Base-by-base conservation (phyloP, 2,888 invertebrate genomes). In the Cacoxenus indagator region DNA sequence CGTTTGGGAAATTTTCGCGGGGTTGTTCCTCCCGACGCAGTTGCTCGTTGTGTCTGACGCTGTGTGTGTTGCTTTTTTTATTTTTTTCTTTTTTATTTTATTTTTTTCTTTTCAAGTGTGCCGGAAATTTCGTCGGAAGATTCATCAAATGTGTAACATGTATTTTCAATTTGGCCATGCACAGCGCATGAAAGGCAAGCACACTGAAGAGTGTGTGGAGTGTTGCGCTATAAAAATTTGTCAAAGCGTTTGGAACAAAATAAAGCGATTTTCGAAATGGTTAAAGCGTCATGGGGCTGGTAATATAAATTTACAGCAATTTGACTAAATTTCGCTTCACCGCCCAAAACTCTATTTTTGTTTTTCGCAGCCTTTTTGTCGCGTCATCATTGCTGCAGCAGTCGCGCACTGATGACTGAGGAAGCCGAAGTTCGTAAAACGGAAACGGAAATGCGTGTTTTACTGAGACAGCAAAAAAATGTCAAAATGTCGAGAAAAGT, bases 371-470 rank as follows among this genome's bases (percentile, higher is more conserved):
- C 2, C n/a, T n/a, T 48, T 46, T 17, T 48, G 24, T 55, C 27
- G 55, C 8, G 55, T 55, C 55, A 27, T 55, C 55, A 55, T 55
- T 27, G 26, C 11, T 19, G 19, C 4, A n/a, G 45, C 11, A 19
- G 5, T 8, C 48, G 51, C 19, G 37, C 17, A 22, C 9, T 51
- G 22, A 51, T 19, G 51, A 6, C 5, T 19, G 19, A 37, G 37
- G 37, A 37, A 37, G 37, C 37, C 51, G 51, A 70, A 70, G 67
- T 71, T 71, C 27, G 67, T 68, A 70, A 72, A 75, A 70, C 70
- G 77, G 76, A 76, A 75, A 75, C 74, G 76, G 76, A 78, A 73
- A 78, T 78, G 76, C 75, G 78, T 78, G 78, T 76, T 76, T 74
- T 71, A 73, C 73, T 75, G 66, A 75, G 75, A 75, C 75, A 78